Evolutionary conservation across 2,113 vertebrate species (phyloP), one percentile per base, ranked within the genome.

Genomic region (Oryzias celebensis): DNA sequence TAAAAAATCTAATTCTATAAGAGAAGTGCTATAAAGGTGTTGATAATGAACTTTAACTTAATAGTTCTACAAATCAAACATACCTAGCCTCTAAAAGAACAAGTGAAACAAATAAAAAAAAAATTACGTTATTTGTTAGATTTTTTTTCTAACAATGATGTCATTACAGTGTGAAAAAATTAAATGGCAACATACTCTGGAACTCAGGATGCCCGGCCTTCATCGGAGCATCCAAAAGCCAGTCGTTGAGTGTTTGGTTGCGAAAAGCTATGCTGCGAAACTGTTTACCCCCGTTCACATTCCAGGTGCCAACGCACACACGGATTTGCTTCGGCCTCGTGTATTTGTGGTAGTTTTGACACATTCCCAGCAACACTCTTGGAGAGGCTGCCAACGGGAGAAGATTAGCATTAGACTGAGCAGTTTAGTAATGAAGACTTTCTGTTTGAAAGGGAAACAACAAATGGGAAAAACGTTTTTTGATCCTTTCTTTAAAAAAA

Each of bases 241-340:
- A 99, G 86, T 99, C 97, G 15, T 95, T 98, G 57, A 99, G 95
- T 0, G 97, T 99, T 83, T 98, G 95, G 78, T 99, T 98, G 81
- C 95, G 94, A 85, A 95, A 99, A 17, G 97, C 97, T 46, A 99
- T 99, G 66, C 97, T 99, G 70, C 97, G 94, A 70, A 98, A 98
- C 75, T 98, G 96, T 85, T 98, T 98, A 7, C 97, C 97, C 0
- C 97, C 97, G 0, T 99, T 99, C 20, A 99, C 97, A 0, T 99
- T 99, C 97, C 97, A 99, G 0, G 96, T 99, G 50, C 96, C 97
- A 0, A 94, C 91, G 0, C 94, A 94, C 23, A 99, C 94, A 4
- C 97, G 85, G 55, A 97, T 93, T 70, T 94, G 94, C 78, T 94
- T 94, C 0, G 97, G 96, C 49, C 86, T 93, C 3, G 97, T 97